A percentile compares a stretch with the other conserved stretches of the same genome.
Evolutionary conservation across 2,113 vertebrate species (phyloP).

Genomic region (Cervus canadensis): DNA sequence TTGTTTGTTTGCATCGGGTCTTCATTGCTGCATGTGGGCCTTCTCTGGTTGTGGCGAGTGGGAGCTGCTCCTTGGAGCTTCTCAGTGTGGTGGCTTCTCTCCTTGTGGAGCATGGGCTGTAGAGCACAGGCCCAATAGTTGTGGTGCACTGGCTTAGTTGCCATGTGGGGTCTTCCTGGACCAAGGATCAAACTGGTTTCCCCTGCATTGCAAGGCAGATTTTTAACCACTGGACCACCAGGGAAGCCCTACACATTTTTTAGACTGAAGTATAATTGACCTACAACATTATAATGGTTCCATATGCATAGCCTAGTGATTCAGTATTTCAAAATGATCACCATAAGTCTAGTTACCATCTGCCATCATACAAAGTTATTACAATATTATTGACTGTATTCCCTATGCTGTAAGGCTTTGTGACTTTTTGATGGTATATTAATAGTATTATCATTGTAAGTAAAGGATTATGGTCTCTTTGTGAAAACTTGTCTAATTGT

Average conservation of each 20-base stretch:
- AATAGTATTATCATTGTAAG: not conserved
- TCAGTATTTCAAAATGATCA: not conserved
- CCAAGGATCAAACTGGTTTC: not conserved
- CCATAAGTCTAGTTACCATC: not conserved
- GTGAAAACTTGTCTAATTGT: slow-evolving; percentile 10
- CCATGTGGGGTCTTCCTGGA: not conserved
- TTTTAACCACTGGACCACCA: not conserved
- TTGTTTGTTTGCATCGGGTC: not conserved
- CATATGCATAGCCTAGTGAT: not conserved
- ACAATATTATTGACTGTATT: not conserved
- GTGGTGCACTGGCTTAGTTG: not conserved
- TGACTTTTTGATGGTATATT: not conserved
- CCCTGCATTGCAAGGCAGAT: not conserved
- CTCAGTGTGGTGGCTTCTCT: not conserved
- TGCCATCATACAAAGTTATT: not conserved
- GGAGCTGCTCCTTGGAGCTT: not conserved
- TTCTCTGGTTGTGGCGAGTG: not conserved
- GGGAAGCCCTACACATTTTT: not conserved
- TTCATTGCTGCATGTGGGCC: not conserved
- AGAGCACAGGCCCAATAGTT: not conserved
- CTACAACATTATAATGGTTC: not conserved
- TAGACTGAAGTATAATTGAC: not conserved
- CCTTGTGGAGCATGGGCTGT: not conserved
- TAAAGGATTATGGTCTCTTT: not conserved
- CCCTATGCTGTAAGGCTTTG: not conserved